A percentile compares a stretch with the other conserved stretches of the same genome.
These are phyloP conservation scores for Gymnosoma rotundatum DNA, from an alignment of 2,888 invertebrate species.

Conservation along the genomic window DNA sequence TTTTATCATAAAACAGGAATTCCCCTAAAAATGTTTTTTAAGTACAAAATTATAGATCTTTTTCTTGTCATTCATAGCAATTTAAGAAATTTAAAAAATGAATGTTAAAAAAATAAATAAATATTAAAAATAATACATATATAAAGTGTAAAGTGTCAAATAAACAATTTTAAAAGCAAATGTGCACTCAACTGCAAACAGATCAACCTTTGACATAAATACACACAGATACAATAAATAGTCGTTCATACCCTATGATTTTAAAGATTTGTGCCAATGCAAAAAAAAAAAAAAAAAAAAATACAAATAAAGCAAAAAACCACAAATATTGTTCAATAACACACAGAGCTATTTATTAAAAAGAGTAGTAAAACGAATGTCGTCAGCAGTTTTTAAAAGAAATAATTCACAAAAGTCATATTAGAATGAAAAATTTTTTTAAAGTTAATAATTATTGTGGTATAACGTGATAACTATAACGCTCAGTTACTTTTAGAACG, in stretches of 20 bases:
- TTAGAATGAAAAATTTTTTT: too few species aligned
- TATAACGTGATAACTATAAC: too few species aligned
- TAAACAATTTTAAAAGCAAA: constrained; percentile 41
- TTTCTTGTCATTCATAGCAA: too few species aligned
- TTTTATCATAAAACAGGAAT: too few species aligned
- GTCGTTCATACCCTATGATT: constrained; percentile 32
- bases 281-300: neutral
- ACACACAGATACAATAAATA: neutral
- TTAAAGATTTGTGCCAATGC: neutral
- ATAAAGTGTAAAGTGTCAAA: constrained; percentile 21
- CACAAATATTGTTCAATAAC: constrained; percentile 49
- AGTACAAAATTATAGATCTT: too few species aligned
- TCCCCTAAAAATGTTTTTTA: too few species aligned
- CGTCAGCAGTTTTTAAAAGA: neutral
- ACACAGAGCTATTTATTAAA: constrained; percentile 20
- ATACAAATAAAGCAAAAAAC: constrained; percentile 33
- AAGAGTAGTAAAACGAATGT: neutral
- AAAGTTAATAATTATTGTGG: too few species aligned
- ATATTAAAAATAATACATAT: too few species aligned
- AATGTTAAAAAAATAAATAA: constrained; percentile 4
- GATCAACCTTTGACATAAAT: constrained; percentile 13
- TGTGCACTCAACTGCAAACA: constrained; percentile 29
- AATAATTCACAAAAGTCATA: too few species aligned
- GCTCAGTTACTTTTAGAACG: too few species aligned
- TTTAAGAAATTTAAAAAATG: neutral